phyloP scores from a whole-genome alignment of 2,797 vertebrate species.

The Myotis planiceps region DNA sequence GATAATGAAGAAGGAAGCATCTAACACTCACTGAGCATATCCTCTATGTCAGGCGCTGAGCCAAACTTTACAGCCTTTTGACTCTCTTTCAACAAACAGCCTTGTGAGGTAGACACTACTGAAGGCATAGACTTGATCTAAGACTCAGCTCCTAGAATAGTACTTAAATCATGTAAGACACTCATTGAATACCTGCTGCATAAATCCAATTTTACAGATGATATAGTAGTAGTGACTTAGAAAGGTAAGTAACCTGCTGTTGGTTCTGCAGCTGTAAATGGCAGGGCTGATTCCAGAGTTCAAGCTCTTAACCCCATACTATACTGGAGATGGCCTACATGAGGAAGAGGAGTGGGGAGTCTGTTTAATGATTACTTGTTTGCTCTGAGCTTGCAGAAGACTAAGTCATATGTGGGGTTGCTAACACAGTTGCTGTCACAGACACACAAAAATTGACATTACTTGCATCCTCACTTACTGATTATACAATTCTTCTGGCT shows the following conservation, averaged over 20 bases:
- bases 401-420: neutral
- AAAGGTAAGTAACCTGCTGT: neutral
- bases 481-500: neutral
- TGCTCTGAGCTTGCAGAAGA: neutral
- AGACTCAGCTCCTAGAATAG: neutral
- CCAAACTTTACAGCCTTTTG: neutral
- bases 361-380: neutral
- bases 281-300: neutral
- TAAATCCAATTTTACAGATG: slow-evolving; percentile 25
- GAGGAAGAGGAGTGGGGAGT: neutral
- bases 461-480: neutral
- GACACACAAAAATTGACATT: neutral
- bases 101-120: neutral
- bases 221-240: neutral
- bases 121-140: neutral
- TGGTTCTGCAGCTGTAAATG: neutral
- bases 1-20: neutral
- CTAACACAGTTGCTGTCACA: neutral
- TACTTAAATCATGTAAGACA: neutral
- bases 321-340: neutral
- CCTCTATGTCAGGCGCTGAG: neutral
- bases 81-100: neutral
- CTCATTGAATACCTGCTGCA: neutral
- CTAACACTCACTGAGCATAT: neutral
- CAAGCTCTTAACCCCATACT: neutral